phyloP scores from a whole-genome alignment of 2,113 vertebrate genomes.

The Xiphophorus hellerii region DNA sequence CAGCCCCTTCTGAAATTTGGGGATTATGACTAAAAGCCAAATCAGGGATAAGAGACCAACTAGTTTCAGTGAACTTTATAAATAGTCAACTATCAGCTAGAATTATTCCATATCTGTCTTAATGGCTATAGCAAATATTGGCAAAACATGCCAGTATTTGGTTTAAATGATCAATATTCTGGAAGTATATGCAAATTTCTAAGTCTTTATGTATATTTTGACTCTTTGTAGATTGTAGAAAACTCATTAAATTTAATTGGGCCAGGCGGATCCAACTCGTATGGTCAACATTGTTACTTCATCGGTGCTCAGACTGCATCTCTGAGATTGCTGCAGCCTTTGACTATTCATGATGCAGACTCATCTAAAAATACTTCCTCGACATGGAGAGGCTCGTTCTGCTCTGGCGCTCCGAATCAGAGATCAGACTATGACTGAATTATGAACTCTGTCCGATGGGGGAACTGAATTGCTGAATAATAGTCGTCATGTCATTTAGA shows the following conservation, averaged over 20 bases:
- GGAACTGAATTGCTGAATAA: background rate
- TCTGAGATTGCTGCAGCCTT: slow-evolving; percentile 12
- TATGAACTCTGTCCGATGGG: slow-evolving; percentile 6
- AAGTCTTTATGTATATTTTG: background rate
- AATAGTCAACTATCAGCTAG: too few relatives aligned
- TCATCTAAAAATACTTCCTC: slow-evolving; percentile 21
- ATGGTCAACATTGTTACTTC: background rate
- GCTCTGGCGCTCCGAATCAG: slow-evolving; percentile 11
- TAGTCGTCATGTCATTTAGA: background rate
- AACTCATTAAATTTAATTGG: background rate
- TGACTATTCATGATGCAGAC: slow-evolving; percentile 36
- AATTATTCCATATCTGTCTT: too few relatives aligned
- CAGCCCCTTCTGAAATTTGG: too few relatives aligned
- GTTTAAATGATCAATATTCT: background rate
- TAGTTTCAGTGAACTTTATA: too few relatives aligned
- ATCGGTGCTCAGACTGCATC: slow-evolving; percentile 12
- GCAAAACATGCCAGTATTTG: too few relatives aligned
- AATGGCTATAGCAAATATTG: too few relatives aligned
- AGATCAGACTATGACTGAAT: slow-evolving; percentile 24
- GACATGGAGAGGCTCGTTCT: slow-evolving; percentile 12
- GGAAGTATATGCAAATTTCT: background rate
- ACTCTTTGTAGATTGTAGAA: background rate
- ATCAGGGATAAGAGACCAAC: too few relatives aligned
- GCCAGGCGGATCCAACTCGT: background rate
- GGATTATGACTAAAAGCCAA: too few relatives aligned